Evolutionary conservation across 2,797 vertebrate genomes (phyloP).

Genomic region (Nannoperca australis): DNA sequence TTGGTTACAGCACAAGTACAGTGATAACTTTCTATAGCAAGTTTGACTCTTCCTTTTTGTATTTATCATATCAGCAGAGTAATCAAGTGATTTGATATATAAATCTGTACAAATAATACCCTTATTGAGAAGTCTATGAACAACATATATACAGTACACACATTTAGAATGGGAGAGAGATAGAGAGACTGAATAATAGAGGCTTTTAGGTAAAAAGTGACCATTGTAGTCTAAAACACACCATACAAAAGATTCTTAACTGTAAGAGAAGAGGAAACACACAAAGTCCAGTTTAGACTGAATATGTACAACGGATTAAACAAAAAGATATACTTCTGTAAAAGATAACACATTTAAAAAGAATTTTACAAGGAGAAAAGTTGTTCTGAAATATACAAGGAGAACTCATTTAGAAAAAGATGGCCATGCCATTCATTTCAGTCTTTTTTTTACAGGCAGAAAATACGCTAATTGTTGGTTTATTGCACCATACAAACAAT

Average conservation of each 20-base stretch:
- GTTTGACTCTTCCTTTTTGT: constrained; percentile 64
- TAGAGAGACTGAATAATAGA: not conserved
- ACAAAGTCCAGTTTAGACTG: constrained; percentile 33
- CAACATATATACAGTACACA: constrained; percentile 60
- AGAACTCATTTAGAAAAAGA: constrained; percentile 32
- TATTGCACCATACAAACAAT: constrained; percentile 49
- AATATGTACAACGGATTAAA: constrained; percentile 69
- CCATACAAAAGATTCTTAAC: constrained; percentile 35
- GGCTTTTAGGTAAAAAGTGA: constrained; percentile 12
- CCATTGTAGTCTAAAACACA: constrained; percentile 37
- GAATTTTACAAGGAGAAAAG: constrained; percentile 46
- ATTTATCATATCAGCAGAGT: constrained; percentile 53
- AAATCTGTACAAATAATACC: constrained; percentile 67
- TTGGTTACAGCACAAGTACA: constrained; percentile 68
- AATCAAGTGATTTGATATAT: constrained; percentile 53
- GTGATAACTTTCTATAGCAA: constrained; percentile 40
- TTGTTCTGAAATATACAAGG: constrained; percentile 32
- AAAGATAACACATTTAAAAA: constrained; percentile 65
- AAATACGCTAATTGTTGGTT: constrained; percentile 20
- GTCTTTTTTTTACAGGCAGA: constrained; percentile 13
- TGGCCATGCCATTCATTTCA: constrained; percentile 32
- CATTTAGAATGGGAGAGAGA: constrained; percentile 20
- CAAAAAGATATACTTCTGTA: constrained; percentile 66
- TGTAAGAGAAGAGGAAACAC: constrained; percentile 9
- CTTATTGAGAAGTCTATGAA: constrained; percentile 54